Conservation (phyloP, 2,113 vertebrate genomes). For the Dromiciops gliroides region DNA sequence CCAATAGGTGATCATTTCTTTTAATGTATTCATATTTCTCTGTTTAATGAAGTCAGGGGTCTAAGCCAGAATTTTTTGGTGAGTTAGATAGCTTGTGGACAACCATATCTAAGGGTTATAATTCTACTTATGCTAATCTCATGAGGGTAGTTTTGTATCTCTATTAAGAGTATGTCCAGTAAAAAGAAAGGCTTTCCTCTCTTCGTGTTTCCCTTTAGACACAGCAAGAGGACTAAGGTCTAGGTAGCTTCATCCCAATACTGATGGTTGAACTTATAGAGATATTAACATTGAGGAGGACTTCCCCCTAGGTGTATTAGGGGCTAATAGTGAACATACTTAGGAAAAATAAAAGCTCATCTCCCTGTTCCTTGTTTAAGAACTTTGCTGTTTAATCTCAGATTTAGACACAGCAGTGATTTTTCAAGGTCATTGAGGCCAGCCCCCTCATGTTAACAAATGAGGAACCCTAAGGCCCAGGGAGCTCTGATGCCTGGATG, state of each 20-base stretch:
- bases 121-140: not conserved
- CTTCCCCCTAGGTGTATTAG: not conserved
- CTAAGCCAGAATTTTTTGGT: not conserved
- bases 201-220: not conserved
- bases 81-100: not conserved
- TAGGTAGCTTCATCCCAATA: not conserved
- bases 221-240: not conserved
- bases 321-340: not conserved
- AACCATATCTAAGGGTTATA: not conserved
- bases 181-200: not conserved
- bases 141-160: not conserved
- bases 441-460: not conserved
- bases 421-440: not conserved
- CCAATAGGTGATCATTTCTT: conserved; percentile 33
- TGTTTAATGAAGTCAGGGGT: not conserved
- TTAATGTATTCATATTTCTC: conserved; percentile 39
- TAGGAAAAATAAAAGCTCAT: not conserved
- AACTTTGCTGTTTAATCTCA: not conserved
- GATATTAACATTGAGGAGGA: not conserved
- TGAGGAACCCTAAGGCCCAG: not conserved
- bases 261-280: not conserved
- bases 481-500: not conserved
- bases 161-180: not conserved
- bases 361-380: not conserved
- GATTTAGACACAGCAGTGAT: not conserved